phyloP scores from a whole-genome alignment of 2,888 invertebrate genomes.

The Chrysina gloriosa region DNA sequence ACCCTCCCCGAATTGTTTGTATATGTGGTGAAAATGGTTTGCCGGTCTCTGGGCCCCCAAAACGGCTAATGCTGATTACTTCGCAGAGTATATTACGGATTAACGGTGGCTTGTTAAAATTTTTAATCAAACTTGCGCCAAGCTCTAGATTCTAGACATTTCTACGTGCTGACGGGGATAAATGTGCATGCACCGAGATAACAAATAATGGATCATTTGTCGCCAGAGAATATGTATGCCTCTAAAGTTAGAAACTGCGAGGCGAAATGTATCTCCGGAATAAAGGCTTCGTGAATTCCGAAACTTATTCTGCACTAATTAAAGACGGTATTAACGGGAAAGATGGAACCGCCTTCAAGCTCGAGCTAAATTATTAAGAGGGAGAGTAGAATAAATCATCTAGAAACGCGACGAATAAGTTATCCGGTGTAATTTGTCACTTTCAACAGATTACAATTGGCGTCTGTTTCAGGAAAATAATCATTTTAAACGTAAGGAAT shows the following conservation, averaged over 20 bases:
- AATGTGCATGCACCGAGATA: background rate
- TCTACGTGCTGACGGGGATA: background rate
- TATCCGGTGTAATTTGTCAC: slow-evolving; percentile 11
- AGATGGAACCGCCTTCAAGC: background rate
- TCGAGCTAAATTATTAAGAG: background rate
- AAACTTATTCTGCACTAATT: slow-evolving; percentile 3
- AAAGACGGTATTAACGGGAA: background rate
- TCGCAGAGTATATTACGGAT: too few species aligned
- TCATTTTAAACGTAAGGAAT: background rate
- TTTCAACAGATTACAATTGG: slow-evolving; percentile 7
- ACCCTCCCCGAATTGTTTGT: slow-evolving; percentile 5
- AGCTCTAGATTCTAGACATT: background rate
- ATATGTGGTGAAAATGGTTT: slow-evolving; percentile 7
- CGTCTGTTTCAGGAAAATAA: background rate
- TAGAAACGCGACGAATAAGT: slow-evolving; percentile 4
- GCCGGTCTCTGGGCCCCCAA: background rate
- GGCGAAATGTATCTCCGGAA: background rate
- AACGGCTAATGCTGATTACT: background rate
- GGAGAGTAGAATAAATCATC: slow-evolving; percentile 8
- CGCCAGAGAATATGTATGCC: background rate
- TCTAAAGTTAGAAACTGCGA: background rate
- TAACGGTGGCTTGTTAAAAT: background rate
- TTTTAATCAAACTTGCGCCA: too few species aligned
- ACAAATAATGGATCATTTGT: background rate
- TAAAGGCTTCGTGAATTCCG: background rate